These are phyloP conservation scores for Pristionchus entomophagus DNA, from an alignment of 2,888 invertebrate genomes.

Conservation along the genomic window DNA sequence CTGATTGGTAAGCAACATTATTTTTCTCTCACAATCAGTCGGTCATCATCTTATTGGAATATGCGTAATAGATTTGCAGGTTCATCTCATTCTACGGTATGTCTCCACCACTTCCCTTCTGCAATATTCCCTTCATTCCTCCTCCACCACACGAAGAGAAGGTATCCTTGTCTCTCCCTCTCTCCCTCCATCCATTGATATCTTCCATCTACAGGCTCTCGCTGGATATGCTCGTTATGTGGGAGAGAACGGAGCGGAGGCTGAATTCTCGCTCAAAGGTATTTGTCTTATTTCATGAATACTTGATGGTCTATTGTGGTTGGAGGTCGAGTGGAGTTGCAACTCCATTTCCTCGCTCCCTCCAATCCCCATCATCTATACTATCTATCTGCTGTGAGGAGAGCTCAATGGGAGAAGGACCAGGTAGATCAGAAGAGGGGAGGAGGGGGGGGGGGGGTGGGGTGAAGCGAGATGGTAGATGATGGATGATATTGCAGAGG, in stretches of 20 bases:
- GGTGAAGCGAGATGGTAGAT: not conserved
- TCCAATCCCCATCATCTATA: conserved; percentile 37
- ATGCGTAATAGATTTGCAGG: not conserved
- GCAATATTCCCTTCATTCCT: conserved; percentile 33
- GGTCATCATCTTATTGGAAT: not conserved
- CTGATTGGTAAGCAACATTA: conserved; percentile 27
- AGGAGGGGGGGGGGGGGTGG: not conserved
- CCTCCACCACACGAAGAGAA: conserved; percentile 46
- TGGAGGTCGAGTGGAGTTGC: conserved; percentile 57
- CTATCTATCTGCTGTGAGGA: conserved; percentile 38
- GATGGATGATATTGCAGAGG: not conserved
- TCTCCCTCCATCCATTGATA: not conserved
- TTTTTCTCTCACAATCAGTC: no score
- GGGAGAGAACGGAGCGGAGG: conserved; percentile 92
- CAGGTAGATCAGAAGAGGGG: not conserved
- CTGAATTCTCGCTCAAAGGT: conserved; percentile 83
- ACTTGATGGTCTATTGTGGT: not conserved
- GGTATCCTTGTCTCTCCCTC: not conserved
- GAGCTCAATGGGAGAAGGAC: conserved; percentile 37
- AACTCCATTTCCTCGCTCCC: conserved; percentile 62
- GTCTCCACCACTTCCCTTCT: conserved; percentile 23
- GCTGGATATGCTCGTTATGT: conserved; percentile 98
- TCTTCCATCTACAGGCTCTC: conserved; percentile 82
- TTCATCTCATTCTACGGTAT: conserved; percentile 37
- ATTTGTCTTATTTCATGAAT: not conserved